A percentile compares a stretch with the other conserved stretches of the same genome.
phyloP scores from a whole-genome alignment of 2,888 invertebrate species.

The Amblyteles armatorius region DNA sequence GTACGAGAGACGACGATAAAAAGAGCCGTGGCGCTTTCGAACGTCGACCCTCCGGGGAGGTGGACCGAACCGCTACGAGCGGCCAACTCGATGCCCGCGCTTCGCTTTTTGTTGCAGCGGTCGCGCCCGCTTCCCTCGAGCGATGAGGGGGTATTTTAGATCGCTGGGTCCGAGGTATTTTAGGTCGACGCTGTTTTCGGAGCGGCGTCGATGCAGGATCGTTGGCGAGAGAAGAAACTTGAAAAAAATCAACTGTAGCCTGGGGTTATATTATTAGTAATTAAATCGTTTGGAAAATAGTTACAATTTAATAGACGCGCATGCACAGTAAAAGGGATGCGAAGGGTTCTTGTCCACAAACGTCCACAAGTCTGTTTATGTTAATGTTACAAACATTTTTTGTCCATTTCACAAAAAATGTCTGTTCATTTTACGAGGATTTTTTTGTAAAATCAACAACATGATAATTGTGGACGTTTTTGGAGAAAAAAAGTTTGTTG shows the following conservation, averaged over 20 bases:
- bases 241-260: background rate
- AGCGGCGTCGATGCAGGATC: background rate
- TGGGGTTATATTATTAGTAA: background rate
- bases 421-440: no score
- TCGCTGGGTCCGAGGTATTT: conserved; percentile 61
- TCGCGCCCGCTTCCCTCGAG: background rate
- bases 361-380: no score
- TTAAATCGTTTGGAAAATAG: background rate
- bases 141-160: background rate
- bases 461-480: no score
- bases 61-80: conserved; percentile 73
- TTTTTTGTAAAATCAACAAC: no score
- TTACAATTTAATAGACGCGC: no score
- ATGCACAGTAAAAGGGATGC: no score
- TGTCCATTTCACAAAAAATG: no score
- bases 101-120: background rate
- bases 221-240: background rate
- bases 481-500: no score
- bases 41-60: conserved; percentile 54
- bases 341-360: no score
- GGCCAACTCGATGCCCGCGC: conserved; percentile 44
- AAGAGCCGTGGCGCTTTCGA: conserved; percentile 68
- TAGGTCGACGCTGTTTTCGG: conserved; percentile 69
- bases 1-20: conserved; percentile 79
- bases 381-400: no score